Evolutionary conservation across 2,113 vertebrate species (phyloP).

Genomic region (Sialia sialis): DNA sequence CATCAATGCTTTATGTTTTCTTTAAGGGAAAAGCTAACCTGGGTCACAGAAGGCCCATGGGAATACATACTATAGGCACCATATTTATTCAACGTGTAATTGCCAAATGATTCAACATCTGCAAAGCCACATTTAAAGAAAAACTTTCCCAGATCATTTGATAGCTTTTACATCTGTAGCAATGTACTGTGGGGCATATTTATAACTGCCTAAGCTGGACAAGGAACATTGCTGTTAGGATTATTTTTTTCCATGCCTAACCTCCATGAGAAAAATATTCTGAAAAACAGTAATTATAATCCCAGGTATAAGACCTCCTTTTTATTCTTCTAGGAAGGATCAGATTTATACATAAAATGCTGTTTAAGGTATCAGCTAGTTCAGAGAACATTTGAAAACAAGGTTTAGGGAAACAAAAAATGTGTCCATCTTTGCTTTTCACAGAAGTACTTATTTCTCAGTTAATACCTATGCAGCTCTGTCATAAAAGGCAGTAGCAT

Average conservation of each 20-base stretch:
- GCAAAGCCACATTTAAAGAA: neutral
- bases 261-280: neutral
- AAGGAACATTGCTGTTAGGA: neutral
- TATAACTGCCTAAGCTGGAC: neutral
- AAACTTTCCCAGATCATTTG: conserved; percentile 43
- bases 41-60: neutral
- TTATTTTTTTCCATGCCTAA: neutral
- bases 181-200: neutral
- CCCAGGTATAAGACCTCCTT: neutral
- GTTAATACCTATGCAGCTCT: neutral
- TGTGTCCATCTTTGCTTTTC: neutral
- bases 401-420: neutral
- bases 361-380: neutral
- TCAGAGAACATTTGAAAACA: neutral
- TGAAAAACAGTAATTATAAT: neutral
- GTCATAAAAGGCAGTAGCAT: neutral
- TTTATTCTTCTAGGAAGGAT: neutral
- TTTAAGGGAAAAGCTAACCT: conserved; percentile 12
- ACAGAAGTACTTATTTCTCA: neutral
- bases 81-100: conserved; percentile 24
- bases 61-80: neutral
- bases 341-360: neutral
- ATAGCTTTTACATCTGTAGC: conserved; percentile 62
- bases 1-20: neutral
- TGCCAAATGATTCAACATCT: conserved; percentile 25